Conservation (phyloP, 2,888 invertebrate genomes). For the Erebia ligea region DNA sequence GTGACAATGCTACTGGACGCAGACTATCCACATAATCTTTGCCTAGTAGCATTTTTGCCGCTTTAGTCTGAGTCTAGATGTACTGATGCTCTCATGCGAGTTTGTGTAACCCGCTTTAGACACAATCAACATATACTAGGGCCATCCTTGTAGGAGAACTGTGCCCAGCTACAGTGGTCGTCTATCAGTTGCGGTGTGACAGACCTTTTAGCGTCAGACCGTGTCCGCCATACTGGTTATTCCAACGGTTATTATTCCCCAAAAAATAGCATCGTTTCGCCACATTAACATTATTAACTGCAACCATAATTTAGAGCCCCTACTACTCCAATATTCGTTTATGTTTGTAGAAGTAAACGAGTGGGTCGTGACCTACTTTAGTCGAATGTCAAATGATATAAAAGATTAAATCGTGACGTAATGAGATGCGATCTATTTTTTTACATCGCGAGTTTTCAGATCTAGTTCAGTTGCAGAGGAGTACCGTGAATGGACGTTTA, state of each 20-base stretch:
- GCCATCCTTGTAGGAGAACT: too few relatives aligned
- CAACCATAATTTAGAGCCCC: constrained; percentile 25
- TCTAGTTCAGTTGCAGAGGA: constrained; percentile 1
- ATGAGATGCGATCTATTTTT: constrained; percentile 25
- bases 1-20: too few relatives aligned
- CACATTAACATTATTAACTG: constrained; percentile 35
- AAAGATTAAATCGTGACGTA: constrained; percentile 25
- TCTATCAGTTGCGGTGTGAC: too few relatives aligned
- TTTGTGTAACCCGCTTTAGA: too few relatives aligned
- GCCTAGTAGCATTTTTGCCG: too few relatives aligned
- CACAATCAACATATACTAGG: too few relatives aligned
- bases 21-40: too few relatives aligned
- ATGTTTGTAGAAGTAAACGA: constrained; percentile 22
- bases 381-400: constrained; percentile 18
- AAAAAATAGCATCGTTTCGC: constrained; percentile 35
- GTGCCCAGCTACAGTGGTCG: too few relatives aligned
- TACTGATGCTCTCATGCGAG: too few relatives aligned
- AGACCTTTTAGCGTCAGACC: constrained; percentile 28
- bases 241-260: constrained; percentile 37
- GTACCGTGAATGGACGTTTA: constrained; percentile 1
- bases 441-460: constrained; percentile 16
- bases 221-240: constrained; percentile 65
- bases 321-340: constrained; percentile 19
- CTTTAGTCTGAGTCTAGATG: too few relatives aligned
- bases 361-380: constrained; percentile 24